These are phyloP conservation scores for Hecatera dysodea DNA, from an alignment of 2,888 invertebrate genomes.

Conservation along the genomic window DNA sequence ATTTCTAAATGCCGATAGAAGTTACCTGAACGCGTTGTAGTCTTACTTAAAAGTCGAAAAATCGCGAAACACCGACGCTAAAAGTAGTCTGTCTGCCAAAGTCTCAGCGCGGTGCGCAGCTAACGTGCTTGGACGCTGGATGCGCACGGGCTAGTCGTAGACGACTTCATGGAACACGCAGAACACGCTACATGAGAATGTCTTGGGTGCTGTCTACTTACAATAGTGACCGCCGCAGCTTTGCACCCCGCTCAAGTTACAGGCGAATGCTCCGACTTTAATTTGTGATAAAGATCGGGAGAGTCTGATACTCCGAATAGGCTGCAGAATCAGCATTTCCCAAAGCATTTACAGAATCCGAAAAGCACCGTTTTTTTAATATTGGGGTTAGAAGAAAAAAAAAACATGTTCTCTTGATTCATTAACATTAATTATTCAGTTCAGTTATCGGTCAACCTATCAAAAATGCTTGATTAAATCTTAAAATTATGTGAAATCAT, in stretches of 20 bases:
- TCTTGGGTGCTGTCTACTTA: slow-evolving; percentile 71
- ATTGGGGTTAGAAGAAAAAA: not conserved
- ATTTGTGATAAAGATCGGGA: not conserved
- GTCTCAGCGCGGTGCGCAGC: slow-evolving; percentile 66
- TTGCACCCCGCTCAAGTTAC: slow-evolving; percentile 53
- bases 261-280: slow-evolving; percentile 37
- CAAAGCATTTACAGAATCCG: too few species aligned
- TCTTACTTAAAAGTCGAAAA: not conserved
- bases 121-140: slow-evolving; percentile 69
- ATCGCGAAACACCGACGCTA: not conserved
- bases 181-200: slow-evolving; percentile 77
- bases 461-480: not conserved
- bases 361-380: not conserved
- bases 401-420: not conserved
- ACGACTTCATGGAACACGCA: slow-evolving; percentile 79
- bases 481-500: slow-evolving; percentile 2
- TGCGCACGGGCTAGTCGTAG: slow-evolving; percentile 69
- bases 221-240: slow-evolving; percentile 66
- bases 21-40: not conserved
- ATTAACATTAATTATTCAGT: not conserved
- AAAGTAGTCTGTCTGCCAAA: slow-evolving; percentile 25
- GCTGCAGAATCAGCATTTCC: not conserved
- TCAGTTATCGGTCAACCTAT: not conserved
- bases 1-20: too few species aligned
- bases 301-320: not conserved